Conservation (phyloP, 2,113 vertebrate species). For the Sceloporus tristichus region DNA sequence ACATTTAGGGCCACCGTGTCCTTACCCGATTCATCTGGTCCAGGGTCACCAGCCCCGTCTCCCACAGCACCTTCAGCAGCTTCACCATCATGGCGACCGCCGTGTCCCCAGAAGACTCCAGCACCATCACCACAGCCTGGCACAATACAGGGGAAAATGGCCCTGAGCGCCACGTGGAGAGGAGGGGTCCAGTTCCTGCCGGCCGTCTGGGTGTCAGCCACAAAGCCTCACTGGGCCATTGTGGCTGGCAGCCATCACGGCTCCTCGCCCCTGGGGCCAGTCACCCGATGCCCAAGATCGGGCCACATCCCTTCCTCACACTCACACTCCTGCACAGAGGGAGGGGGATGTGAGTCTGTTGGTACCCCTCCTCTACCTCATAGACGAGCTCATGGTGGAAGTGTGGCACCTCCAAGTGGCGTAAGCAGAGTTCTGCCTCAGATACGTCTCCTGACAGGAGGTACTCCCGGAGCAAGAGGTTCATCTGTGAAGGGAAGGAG, state of each 20-base stretch:
- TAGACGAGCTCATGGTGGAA: conserved; percentile 92
- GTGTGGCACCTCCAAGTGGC: conserved; percentile 88
- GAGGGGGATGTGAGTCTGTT: background rate
- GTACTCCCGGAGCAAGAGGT: conserved; percentile 85
- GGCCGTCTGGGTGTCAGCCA: no score
- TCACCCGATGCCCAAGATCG: background rate
- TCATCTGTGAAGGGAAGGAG: conserved; percentile 79
- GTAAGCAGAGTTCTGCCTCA: conserved; percentile 85
- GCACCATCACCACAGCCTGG: conserved; percentile 87
- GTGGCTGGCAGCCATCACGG: background rate
- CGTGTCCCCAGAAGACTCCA: conserved; percentile 84
- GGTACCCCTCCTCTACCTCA: conserved; percentile 75
- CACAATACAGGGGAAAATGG: accelerated
- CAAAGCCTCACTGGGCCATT: no score
- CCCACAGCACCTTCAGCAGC: conserved; percentile 86
- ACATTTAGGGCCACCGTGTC: accelerated
- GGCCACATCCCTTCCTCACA: accelerated
- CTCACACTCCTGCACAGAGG: no score
- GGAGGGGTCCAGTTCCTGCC: no score
- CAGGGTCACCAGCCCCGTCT: conserved; percentile 87
- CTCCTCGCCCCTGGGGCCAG: no score
- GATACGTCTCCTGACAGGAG: conserved; percentile 84
- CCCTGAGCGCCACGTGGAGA: background rate
- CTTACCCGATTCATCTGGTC: conserved; percentile 91
- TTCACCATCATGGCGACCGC: conserved; percentile 84